Percentiles rank a stretch among this genome's conserved stretches.
Evolutionary conservation across 2,113 vertebrate genomes (phyloP).

Genomic region (Psittacula cyanocephala): DNA sequence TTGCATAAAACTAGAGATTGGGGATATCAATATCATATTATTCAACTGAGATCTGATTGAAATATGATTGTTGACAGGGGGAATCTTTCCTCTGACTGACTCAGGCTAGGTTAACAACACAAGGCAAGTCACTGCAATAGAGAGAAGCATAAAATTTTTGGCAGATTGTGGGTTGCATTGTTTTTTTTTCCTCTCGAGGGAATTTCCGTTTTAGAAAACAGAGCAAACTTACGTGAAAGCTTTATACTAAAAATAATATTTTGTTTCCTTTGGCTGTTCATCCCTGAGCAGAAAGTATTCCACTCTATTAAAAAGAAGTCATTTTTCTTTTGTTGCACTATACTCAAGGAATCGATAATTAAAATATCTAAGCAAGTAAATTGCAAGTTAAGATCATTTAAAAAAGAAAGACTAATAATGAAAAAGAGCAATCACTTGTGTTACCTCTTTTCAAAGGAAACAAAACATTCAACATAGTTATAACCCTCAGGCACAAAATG

Average conservation of each 20-base stretch:
- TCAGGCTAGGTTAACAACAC: background rate
- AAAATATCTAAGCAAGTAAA: background rate
- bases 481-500: background rate
- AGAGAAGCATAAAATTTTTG: background rate
- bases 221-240: background rate
- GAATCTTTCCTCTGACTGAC: background rate
- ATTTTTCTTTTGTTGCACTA: background rate
- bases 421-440: background rate
- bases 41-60: background rate
- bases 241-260: background rate
- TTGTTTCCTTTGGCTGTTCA: background rate
- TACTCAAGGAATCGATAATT: background rate
- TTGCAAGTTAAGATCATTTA: background rate
- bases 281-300: background rate
- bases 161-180: background rate
- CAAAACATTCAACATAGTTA: background rate
- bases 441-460: background rate
- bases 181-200: background rate
- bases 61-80: background rate
- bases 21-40: background rate
- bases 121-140: background rate
- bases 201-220: background rate
- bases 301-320: background rate
- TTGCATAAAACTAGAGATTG: background rate
- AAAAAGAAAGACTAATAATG: background rate